These are phyloP conservation scores for Macropis europaea DNA, from an alignment of 2,888 invertebrate genomes.

Conservation along the genomic window DNA sequence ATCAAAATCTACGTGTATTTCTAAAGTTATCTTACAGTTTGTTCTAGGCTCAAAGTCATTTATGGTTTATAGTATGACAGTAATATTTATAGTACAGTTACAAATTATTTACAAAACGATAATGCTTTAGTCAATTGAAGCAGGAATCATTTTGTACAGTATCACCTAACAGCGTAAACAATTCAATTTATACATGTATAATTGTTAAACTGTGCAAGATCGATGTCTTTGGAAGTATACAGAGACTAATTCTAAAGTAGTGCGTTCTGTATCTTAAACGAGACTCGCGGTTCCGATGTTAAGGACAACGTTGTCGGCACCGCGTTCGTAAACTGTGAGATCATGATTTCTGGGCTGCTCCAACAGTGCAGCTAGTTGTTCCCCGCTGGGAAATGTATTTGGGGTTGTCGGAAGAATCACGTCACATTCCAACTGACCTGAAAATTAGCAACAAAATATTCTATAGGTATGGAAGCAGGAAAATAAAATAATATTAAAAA, in stretches of 20 bases:
- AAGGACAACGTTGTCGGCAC: constrained; percentile 72
- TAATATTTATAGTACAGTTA: not conserved
- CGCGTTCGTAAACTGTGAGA: constrained; percentile 71
- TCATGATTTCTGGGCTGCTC: constrained; percentile 73
- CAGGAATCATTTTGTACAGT: constrained; percentile 22
- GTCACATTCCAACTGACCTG: constrained; percentile 75
- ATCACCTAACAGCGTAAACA: constrained; percentile 1
- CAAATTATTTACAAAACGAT: constrained; percentile 15
- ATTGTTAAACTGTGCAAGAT: constrained; percentile 12
- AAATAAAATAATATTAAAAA: not conserved
- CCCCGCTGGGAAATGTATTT: constrained; percentile 67
- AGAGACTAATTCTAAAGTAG: constrained; percentile 4
- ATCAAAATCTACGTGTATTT: no score
- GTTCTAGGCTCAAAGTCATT: no score
- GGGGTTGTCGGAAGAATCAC: constrained; percentile 69
- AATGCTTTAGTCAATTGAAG: constrained; percentile 3
- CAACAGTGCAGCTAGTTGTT: constrained; percentile 70
- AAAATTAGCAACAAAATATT: not conserved
- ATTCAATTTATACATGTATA: constrained; percentile 4
- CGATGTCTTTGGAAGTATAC: constrained; percentile 42
- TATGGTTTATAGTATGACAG: no score
- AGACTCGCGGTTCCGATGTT: constrained; percentile 85
- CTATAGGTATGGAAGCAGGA: not conserved
- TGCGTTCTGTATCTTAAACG: constrained; percentile 79
- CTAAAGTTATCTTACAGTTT: no score